Evolutionary conservation across 2,797 vertebrate genomes (phyloP), one percentile per base, ranked within the genome.

Genomic region (Lagodon rhomboides): DNA sequence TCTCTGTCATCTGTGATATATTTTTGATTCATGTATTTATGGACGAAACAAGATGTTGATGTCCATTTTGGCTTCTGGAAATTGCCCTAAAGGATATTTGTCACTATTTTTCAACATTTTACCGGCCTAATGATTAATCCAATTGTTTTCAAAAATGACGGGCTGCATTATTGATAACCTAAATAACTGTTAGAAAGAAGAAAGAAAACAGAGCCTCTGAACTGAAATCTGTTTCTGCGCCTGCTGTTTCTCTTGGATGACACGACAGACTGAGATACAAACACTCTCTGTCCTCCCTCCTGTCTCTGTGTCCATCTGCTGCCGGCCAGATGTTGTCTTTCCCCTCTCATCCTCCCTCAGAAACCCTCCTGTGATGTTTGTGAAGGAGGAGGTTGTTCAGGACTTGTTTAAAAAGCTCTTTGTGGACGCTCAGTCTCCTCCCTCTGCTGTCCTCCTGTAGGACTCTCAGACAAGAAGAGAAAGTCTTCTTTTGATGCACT

Each of bases 271-370:
- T 30, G 16, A 43, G 60, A 27, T 2, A 63, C 23, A 44, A 50
- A 34, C 55, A 41, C 68, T 20, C 46, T 44, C 27, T 30, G 17
- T 67, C 59, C 64, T 65, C 49, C 55, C 49, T 34, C 59, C 55
- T 56, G 56, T 62, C 70, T 64, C 68, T 3, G 59, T 80, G 75
- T 84, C 65, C 44, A 67, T 66, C 79, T 82, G 76, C 68, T 80
- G 83, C 79, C 83, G 83, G 73, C 77, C 68, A 68, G 68, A 79
- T 88, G 77, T 80, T 69, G 53, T 49, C 62, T 62, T 18, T 59
- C 56, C 53, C 17, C 51, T 20, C 2, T 66, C 72, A 43, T 79
- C 68, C 59, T 27, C 63, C 61, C 53, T 47, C 17, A 65, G 44
- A 68, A 58, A 79, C 46, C 50, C 46, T 66, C 38, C 25, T 54